Percentiles rank a stretch among this genome's conserved stretches.
phyloP scores from a whole-genome alignment of 1,140 invertebrate genomes.

The Lepeophtheirus salmonis region DNA sequence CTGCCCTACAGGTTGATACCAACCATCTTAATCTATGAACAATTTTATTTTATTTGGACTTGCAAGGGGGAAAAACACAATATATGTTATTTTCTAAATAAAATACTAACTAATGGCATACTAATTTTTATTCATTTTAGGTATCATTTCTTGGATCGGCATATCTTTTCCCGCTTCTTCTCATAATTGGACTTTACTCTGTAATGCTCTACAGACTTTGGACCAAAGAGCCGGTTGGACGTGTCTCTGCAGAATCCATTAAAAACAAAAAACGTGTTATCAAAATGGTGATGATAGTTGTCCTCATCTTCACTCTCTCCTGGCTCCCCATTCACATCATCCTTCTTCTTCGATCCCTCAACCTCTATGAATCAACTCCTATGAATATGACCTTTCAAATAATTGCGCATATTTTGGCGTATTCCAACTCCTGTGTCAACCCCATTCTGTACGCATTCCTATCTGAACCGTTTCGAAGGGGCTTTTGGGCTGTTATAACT shows the following conservation, averaged over 20 bases:
- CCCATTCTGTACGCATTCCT: slow-evolving; percentile 90
- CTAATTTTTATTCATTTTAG: slow-evolving; percentile 30
- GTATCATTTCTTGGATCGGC: slow-evolving; percentile 60
- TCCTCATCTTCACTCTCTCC: slow-evolving; percentile 80
- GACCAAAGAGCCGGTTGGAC: slow-evolving; percentile 45
- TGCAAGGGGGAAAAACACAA: too few relatives aligned
- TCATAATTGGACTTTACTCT: slow-evolving; percentile 74
- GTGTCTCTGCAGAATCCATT: slow-evolving; percentile 40
- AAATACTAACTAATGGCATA: neutral
- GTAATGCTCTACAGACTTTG: slow-evolving; percentile 71
- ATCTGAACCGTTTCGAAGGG: slow-evolving; percentile 73
- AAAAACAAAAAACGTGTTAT: slow-evolving; percentile 74
- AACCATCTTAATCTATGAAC: too few relatives aligned
- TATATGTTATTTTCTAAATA: neutral
- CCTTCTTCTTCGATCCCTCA: slow-evolving; percentile 35
- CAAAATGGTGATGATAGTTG: slow-evolving; percentile 77
- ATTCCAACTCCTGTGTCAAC: slow-evolving; percentile 90
- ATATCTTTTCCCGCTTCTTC: slow-evolving; percentile 58
- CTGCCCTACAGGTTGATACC: too few relatives aligned
- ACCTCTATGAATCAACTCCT: neutral
- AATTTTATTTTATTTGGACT: too few relatives aligned
- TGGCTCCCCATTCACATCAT: slow-evolving; percentile 84
- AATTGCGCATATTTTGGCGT: slow-evolving; percentile 70
- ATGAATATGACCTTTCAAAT: slow-evolving; percentile 6
- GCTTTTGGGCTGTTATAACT: neutral